Evolutionary conservation across 2,113 vertebrate genomes (phyloP), one percentile per base, ranked within the genome.

Genomic region (Copsychus sechellarum): DNA sequence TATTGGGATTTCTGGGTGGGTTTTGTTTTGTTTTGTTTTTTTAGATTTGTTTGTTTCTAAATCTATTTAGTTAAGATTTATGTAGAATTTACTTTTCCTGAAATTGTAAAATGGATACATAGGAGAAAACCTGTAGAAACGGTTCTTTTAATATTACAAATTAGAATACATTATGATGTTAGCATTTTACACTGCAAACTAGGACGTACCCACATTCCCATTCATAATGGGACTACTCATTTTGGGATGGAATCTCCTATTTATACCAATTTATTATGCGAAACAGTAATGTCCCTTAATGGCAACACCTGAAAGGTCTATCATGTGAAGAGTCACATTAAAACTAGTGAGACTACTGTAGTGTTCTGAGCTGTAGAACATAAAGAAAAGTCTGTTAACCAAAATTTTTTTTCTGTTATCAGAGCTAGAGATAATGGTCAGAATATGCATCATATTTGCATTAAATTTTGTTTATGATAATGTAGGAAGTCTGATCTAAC

Each of bases 141-240:
- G 2, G 5, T 31, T 90, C 24, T 69, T 83, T 42, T 28, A 40
- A 24, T 42, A 40, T 58, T 43, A 31, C 5, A 54, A 40, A n/a
- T 77, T 23, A 72, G 26, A 64, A 80, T 40, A 34, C 8, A 22
- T 82, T 87, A 67, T 58, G 38, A 23, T 12, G 16, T 38, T 36
- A 81, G 45, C 5, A 1, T 17, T 84, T 90, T 93, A n/a, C 20
- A 33, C 64, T 73, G 51, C 42, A 26, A 76, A 58, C 33, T 58
- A 42, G n/a, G 28, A 33, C 21, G 33, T 71, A 64, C 9, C 12
- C 42, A 28, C 0, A 0, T 77, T 80, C 25, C 53, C 17, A 9
- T 83, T 92, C 36, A 19, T 50, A 76, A 60, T 17, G 25, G 5
- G 15, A 67, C 34, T 86, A 12, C 36, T 72, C 11, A 42, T 82